Base-by-base conservation (phyloP, 2,888 invertebrate genomes). In the Protodeltote pygarga region DNA sequence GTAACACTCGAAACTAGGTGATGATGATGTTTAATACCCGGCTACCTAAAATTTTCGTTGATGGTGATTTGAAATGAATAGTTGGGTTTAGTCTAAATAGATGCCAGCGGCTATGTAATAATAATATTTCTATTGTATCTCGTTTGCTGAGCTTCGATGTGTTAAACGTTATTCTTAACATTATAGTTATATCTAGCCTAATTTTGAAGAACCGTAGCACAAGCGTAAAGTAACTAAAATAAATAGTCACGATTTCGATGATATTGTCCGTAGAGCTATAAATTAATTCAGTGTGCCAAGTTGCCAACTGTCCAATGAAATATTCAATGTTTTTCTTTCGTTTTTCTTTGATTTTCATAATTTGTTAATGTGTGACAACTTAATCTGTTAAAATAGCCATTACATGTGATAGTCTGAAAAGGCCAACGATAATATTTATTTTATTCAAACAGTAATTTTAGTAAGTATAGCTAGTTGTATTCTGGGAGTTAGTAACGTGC, bases 1-100 rank as follows among this genome's bases (percentile, higher is more conserved):
- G 54, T 33, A 40, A 32, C 11, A 46, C 44, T 65, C 59, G 59
- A 72, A 75, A 71, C 73, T 71, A 77, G 71, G 39, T 42, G 50
- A 52, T 50, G 62, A 55, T 50, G 31, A 20, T 49, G 49, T 27
- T 40, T 15, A n/a, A n/a, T n/a, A n/a, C n/a, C n/a, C 17, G 28
- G 11, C n/a, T n/a, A n/a, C n/a, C 5, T 10, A 3, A 32, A 10
- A 3, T 11, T 6, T 31, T 23, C 48, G 48, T 21, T 14, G 8
- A n/a, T 14, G 8, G 25, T 19, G 37, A 35, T 51, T 44, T 54
- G 9, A 31, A 13, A 19, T 33, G 6, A 19, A n/a, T 17, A 15
- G 20, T 11, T 20, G 19, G 11, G 2, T 5, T 1, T 24, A n/a
- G 10, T 6, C 5, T 6, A 11, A 6, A 21, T n/a, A 11, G 15